A percentile compares a stretch with the other conserved stretches of the same genome.
Evolutionary conservation across 2,113 vertebrate genomes (phyloP).

Genomic region (Sinocyclocheilus grahami): DNA sequence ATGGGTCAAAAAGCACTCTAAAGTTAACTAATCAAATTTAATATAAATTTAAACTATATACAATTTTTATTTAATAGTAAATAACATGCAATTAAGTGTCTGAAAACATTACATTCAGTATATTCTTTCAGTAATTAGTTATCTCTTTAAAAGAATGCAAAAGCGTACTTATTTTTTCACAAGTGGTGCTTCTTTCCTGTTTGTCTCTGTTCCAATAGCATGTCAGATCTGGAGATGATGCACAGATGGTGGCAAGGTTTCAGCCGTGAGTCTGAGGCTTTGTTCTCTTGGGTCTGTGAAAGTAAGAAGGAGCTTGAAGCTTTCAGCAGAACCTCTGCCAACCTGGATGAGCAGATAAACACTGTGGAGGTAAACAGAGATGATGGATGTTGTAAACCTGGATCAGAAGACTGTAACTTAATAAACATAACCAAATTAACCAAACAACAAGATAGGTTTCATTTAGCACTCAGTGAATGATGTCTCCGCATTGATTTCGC

Average conservation of each 20-base stretch:
- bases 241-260: conserved; percentile 88
- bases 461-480: background rate
- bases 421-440: conserved; percentile 13
- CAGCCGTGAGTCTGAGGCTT: conserved; percentile 82
- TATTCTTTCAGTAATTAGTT: too few species aligned
- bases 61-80: too few species aligned
- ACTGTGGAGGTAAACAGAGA: conserved; percentile 80
- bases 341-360: conserved; percentile 83
- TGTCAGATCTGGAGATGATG: conserved; percentile 88
- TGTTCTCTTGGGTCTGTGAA: conserved; percentile 87
- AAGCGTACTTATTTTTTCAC: too few species aligned
- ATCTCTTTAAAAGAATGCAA: too few species aligned
- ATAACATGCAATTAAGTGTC: too few species aligned
- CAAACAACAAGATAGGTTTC: background rate
- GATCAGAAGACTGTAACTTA: conserved; percentile 8
- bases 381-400: background rate
- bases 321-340: conserved; percentile 76
- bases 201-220: conserved; percentile 74
- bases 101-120: too few species aligned
- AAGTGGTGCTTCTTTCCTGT: background rate
- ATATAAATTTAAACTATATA: too few species aligned
- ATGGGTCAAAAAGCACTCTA: too few species aligned
- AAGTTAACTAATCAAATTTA: too few species aligned
- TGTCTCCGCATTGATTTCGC: background rate
- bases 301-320: conserved; percentile 83